Evolutionary conservation across 1,140 invertebrate genomes (phyloP).

Genomic region (Drosophila burlai): DNA sequence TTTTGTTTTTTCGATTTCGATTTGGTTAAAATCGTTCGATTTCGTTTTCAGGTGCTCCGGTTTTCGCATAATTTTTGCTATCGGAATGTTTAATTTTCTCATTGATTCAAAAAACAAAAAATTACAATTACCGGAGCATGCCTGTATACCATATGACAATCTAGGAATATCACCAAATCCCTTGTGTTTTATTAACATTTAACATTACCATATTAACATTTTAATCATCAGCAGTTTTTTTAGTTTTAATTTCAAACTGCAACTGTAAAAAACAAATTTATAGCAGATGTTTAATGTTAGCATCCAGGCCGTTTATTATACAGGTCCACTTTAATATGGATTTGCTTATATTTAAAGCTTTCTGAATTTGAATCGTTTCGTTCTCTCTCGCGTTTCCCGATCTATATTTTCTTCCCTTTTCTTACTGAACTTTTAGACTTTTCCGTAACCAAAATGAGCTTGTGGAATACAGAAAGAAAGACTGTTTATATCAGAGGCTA

Average conservation of each 20-base stretch:
- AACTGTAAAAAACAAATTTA: not conserved
- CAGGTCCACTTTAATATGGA: conserved; percentile 6
- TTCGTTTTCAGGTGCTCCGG: too few species aligned
- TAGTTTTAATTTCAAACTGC: not conserved
- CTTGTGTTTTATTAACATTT: too few species aligned
- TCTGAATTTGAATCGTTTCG: not conserved
- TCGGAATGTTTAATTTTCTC: too few species aligned
- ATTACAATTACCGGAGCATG: too few species aligned
- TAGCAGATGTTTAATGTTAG: not conserved
- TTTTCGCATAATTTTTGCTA: too few species aligned
- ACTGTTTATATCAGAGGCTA: conserved; percentile 77
- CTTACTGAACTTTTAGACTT: conserved; percentile 75
- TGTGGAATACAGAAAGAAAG: conserved; percentile 61
- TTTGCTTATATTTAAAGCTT: conserved; percentile 3
- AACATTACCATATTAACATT: too few species aligned
- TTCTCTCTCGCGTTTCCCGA: not conserved
- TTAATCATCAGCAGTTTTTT: too few species aligned
- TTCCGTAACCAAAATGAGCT: conserved; percentile 51
- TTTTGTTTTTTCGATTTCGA: too few species aligned
- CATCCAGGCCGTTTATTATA: not conserved
- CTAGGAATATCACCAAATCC: too few species aligned
- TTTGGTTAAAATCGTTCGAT: too few species aligned
- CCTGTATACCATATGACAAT: too few species aligned
- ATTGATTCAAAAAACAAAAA: too few species aligned
- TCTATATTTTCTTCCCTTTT: conserved; percentile 2